These are phyloP conservation scores for Poeciliopsis infans DNA, from an alignment of 2,797 vertebrate genomes.

Conservation along the genomic window DNA sequence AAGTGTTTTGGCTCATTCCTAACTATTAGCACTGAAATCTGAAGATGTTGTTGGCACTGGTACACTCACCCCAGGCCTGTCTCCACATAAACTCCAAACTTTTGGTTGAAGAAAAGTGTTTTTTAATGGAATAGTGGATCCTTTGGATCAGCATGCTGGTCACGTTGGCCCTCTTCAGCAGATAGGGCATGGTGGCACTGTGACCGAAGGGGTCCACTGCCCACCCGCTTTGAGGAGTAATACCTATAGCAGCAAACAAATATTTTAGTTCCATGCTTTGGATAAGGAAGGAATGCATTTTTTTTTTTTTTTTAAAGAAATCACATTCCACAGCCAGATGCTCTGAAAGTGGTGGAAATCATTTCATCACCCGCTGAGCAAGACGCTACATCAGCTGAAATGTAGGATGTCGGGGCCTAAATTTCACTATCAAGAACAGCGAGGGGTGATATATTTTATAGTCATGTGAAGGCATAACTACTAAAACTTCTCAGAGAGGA, in stretches of 20 bases:
- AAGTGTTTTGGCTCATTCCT: slow-evolving; percentile 46
- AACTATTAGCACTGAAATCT: slow-evolving; percentile 48
- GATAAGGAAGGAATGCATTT: slow-evolving; percentile 27
- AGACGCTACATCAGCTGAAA: slow-evolving; percentile 38
- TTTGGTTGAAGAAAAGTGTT: slow-evolving; percentile 91
- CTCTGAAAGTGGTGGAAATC: slow-evolving; percentile 34
- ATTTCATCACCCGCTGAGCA: slow-evolving; percentile 45
- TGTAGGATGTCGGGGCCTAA: slow-evolving; percentile 23
- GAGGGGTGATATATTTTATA: slow-evolving; percentile 16
- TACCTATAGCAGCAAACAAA: slow-evolving; percentile 74
- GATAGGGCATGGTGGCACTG: slow-evolving; percentile 95
- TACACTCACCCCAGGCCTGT: slow-evolving; percentile 92
- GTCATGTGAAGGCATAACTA: slow-evolving; percentile 1
- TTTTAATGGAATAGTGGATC: slow-evolving; percentile 96
- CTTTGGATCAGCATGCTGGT: slow-evolving; percentile 98
- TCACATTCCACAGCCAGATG: slow-evolving; percentile 30
- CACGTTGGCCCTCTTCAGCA: slow-evolving; percentile 93
- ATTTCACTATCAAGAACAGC: slow-evolving; percentile 22
- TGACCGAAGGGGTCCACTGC: slow-evolving; percentile 96
- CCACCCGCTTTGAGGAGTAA: slow-evolving; percentile 90
- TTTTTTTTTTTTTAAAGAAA: slow-evolving; percentile 24
- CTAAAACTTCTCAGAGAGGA: slow-evolving; percentile 5
- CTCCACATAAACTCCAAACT: slow-evolving; percentile 99
- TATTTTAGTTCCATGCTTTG: slow-evolving; percentile 23
- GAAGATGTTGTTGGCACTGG: slow-evolving; percentile 20